Evolutionary conservation across 2,888 invertebrate species (phyloP), one percentile per base, ranked within the genome.

Genomic region (Nephrotoma flavescens): DNA sequence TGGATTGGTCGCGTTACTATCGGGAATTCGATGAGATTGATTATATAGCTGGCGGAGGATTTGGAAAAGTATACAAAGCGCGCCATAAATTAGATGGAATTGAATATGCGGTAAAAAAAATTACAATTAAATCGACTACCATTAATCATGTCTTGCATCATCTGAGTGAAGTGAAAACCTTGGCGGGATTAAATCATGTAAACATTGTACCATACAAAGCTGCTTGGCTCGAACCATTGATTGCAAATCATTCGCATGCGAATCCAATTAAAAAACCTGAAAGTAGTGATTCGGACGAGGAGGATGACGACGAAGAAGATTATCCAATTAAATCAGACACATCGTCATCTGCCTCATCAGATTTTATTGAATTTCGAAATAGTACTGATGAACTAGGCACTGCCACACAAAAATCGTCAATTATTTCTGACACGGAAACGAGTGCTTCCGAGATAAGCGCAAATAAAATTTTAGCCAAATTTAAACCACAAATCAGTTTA

Each of bases 131-230:
- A 88, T 94, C 95, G 0, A 93, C 93, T 7, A 94, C 94, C 88
- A 93, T 95, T 0, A 92, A 94, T 87, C 93, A 94, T 0, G 93
- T 95, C 19, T 92, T 94, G 91, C 93, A 92, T 84, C 95, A 95
- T 91, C 91, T 96, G 83, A 92, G 94, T 3, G 96, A 97, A 93
- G 96, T 96, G 0, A 96, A 96, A 91, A 95, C 96, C 2, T 93
- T 96, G 88, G 96, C 97, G 0, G 94, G 94, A 89, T 91, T 96
- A 42, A 95, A 95, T 89, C 96, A 96, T 91, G 93, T 94, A 0
- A 96, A 96, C 90, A 95, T 97, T 88, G 96, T 97, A 5, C 94
- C 95, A 41, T 97, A 96, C 89, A 96, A 96, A 92, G 95, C 95
- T 0, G 96, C 96, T 0, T 97, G 97, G 97, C 91, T 96, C 44